Conservation (phyloP, 2,888 invertebrate species). For the Megastigmus dorsalis region DNA sequence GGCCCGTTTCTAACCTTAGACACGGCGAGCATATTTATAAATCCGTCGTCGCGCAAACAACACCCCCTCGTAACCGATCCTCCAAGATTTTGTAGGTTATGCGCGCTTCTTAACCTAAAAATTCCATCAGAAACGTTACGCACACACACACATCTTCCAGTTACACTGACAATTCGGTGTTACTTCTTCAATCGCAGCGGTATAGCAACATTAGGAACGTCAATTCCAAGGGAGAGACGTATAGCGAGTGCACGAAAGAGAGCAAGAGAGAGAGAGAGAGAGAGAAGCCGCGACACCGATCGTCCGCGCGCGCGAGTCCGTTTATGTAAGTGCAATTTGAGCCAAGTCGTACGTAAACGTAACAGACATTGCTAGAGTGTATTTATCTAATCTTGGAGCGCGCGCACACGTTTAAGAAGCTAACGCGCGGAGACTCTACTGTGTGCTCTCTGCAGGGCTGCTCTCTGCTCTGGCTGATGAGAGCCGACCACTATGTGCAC, state of each 20-base stretch:
- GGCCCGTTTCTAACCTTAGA: too few species aligned
- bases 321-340: slow-evolving; percentile 58
- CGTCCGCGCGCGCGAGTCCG: slow-evolving; percentile 40
- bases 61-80: too few species aligned
- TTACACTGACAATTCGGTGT: background rate
- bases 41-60: too few species aligned
- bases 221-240: background rate
- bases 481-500: too few species aligned
- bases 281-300: slow-evolving; percentile 47
- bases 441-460: too few species aligned
- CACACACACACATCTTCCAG: background rate
- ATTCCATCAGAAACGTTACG: too few species aligned
- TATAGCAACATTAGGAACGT: too few species aligned
- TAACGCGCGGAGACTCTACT: slow-evolving; percentile 9
- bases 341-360: slow-evolving; percentile 56
- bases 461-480: background rate
- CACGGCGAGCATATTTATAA: too few species aligned
- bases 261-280: slow-evolving; percentile 3
- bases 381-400: slow-evolving; percentile 57
- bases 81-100: background rate
- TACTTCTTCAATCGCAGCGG: background rate
- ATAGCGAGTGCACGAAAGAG: background rate
- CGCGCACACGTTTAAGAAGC: slow-evolving; percentile 46
- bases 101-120: too few species aligned
- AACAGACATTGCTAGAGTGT: slow-evolving; percentile 52